Evolutionary conservation across 2,888 invertebrate genomes (phyloP).

Genomic region (Mongoloraphidia duomilia): DNA sequence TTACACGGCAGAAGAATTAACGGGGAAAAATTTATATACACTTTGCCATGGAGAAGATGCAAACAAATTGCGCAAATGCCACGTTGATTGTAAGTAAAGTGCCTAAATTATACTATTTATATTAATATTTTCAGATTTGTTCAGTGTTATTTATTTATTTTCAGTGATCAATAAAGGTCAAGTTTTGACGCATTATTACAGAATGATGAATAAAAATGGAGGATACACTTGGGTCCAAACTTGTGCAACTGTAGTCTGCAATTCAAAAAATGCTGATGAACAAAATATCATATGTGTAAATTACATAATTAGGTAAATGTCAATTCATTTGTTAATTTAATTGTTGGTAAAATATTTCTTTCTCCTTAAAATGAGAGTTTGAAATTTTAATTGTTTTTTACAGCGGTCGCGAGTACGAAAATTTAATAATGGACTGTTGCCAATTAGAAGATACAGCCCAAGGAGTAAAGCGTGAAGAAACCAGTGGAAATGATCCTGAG

Average conservation of each 20-base stretch:
- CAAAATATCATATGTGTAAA: constrained; percentile 96
- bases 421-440: constrained; percentile 86
- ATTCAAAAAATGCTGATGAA: constrained; percentile 89
- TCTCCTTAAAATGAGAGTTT: constrained; percentile 20
- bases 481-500: constrained; percentile 60
- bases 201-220: constrained; percentile 90
- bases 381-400: constrained; percentile 19
- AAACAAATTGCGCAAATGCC: constrained; percentile 83
- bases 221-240: constrained; percentile 96
- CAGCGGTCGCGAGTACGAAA: constrained; percentile 78
- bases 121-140: too few relatives aligned
- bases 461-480: constrained; percentile 72
- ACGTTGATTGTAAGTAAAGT: constrained; percentile 79
- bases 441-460: constrained; percentile 74
- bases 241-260: constrained; percentile 92
- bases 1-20: constrained; percentile 84
- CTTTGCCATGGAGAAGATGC: constrained; percentile 94
- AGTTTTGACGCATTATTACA: constrained; percentile 89
- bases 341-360: neutral
- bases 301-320: constrained; percentile 82
- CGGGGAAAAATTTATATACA: constrained; percentile 85
- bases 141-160: constrained; percentile 26
- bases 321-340: neutral
- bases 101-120: neutral
- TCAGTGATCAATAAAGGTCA: constrained; percentile 93